Evolutionary conservation across 2,888 invertebrate species (phyloP).

Genomic region (Tenthredo livida): DNA sequence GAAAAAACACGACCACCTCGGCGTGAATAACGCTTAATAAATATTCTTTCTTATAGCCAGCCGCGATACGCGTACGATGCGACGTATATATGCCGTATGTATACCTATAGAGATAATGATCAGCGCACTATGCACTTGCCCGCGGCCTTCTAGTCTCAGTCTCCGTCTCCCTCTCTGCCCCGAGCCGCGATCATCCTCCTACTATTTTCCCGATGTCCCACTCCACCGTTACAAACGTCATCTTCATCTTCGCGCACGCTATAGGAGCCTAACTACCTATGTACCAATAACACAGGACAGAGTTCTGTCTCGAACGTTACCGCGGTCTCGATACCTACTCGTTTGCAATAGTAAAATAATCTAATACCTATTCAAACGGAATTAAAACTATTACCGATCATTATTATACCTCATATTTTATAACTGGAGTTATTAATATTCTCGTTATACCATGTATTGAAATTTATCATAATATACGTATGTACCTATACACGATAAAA

Average conservation of each 20-base stretch:
- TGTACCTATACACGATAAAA: background rate
- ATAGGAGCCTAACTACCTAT: background rate
- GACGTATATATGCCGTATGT: background rate
- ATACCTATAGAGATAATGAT: conserved; percentile 34
- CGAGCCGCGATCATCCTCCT: background rate
- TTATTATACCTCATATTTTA: background rate
- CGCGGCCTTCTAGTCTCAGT: conserved; percentile 33
- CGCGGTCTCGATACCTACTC: background rate
- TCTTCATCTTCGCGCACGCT: conserved; percentile 30
- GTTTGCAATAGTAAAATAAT: background rate
- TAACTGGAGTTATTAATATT: background rate
- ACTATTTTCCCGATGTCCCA: background rate
- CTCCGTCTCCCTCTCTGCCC: background rate
- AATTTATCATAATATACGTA: background rate
- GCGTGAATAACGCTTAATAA: conserved; percentile 24
- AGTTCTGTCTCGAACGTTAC: conserved; percentile 19
- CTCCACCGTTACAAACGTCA: conserved; percentile 38
- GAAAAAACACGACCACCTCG: conserved; percentile 17
- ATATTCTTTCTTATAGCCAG: conserved; percentile 32
- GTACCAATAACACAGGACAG: conserved; percentile 7
- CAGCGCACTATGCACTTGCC: conserved; percentile 52
- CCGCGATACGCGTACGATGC: background rate
- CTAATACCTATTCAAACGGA: background rate
- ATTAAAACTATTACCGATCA: too few relatives aligned
- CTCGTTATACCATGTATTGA: too few relatives aligned